Conservation (phyloP, 2,888 invertebrate genomes). For the Dioctria linearis region DNA sequence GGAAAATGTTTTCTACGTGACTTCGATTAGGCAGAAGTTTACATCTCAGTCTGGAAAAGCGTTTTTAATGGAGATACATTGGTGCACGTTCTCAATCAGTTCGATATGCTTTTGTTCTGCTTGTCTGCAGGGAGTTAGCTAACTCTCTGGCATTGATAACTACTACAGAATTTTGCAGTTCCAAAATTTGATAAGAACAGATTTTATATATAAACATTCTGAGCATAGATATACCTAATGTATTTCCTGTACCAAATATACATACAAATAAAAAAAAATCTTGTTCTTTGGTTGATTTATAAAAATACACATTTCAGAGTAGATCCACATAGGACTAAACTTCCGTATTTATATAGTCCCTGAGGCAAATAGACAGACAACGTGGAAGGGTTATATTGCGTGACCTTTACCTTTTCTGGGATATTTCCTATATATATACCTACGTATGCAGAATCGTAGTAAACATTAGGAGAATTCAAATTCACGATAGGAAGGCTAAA, state of each 20-base stretch:
- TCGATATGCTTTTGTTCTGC: not conserved
- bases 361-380: not conserved
- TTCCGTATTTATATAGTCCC: conserved; percentile 13
- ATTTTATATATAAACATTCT: not conserved
- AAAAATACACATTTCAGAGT: too few relatives aligned
- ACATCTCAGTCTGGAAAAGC: conserved; percentile 48
- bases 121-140: conserved; percentile 34
- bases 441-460: not conserved
- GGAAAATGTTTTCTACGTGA: conserved; percentile 51
- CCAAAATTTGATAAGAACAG: too few relatives aligned
- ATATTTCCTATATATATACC: not conserved
- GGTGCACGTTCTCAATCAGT: conserved; percentile 51
- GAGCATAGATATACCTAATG: too few relatives aligned
- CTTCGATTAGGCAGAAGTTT: conserved; percentile 51
- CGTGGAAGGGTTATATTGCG: conserved; percentile 32
- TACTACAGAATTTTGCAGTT: too few relatives aligned
- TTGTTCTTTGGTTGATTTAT: too few relatives aligned
- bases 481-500: conserved; percentile 40
- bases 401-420: conserved; percentile 44
- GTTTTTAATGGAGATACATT: conserved; percentile 53
- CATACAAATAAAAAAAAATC: too few relatives aligned
- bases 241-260: too few relatives aligned
- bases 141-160: not conserved
- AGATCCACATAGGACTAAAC: not conserved
- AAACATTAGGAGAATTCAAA: conserved; percentile 20